Percentiles rank a stretch among this genome's conserved stretches.
Evolutionary conservation across 2,113 vertebrate species (phyloP).

Genomic region (Geococcyx californianus): DNA sequence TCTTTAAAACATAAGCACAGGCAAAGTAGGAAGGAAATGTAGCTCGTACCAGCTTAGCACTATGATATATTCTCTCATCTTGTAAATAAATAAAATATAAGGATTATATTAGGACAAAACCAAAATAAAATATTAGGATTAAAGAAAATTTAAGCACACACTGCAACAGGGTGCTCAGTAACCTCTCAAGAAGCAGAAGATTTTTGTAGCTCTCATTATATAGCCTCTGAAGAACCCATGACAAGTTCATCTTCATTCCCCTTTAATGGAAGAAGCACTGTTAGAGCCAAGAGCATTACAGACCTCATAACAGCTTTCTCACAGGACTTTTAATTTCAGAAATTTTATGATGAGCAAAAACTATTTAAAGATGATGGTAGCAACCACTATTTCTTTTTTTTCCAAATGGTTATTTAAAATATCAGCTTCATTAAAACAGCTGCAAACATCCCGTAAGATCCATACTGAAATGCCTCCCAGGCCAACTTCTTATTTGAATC

Average conservation of each 20-base stretch:
- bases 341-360: background rate
- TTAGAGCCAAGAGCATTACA: constrained; percentile 16
- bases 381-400: background rate
- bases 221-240: background rate
- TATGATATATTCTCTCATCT: background rate
- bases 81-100: background rate
- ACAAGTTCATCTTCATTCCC: background rate
- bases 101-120: background rate
- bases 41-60: background rate
- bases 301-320: background rate
- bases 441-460: background rate
- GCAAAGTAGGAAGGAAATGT: background rate
- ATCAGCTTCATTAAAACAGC: background rate
- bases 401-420: constrained; percentile 1
- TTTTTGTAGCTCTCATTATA: background rate
- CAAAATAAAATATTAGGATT: background rate
- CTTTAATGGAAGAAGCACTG: background rate
- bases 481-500: background rate
- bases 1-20: background rate
- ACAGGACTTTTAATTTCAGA: constrained; percentile 30
- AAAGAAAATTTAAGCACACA: background rate
- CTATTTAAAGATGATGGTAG: constrained; percentile 8
- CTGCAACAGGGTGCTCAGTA: background rate
- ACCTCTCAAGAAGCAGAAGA: background rate
- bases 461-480: background rate